phyloP scores from a whole-genome alignment of 2,113 vertebrate genomes.

The Austrofundulus limnaeus region DNA sequence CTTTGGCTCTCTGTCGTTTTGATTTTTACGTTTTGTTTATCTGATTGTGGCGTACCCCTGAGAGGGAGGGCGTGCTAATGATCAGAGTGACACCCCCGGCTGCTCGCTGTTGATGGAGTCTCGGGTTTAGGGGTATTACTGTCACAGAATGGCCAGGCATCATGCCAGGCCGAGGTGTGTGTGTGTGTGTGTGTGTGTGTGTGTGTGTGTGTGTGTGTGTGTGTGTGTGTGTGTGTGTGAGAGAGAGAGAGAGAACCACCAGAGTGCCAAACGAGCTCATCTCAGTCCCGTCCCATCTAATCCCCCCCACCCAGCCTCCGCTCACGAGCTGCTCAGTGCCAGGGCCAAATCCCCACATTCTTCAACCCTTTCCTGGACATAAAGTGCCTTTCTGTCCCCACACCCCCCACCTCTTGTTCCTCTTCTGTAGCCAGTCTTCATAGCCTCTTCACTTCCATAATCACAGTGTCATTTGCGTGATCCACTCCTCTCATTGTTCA shows the following conservation, averaged over 20 bases:
- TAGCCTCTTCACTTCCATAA: constrained; percentile 43
- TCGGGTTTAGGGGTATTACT: constrained; percentile 72
- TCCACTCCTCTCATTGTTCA: constrained; percentile 52
- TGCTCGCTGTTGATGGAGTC: constrained; percentile 58
- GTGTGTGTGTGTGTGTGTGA: constrained; percentile 23
- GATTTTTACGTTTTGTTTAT: constrained; percentile 35
- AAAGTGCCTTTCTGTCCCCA: constrained; percentile 59
- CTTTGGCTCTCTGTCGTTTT: constrained; percentile 12
- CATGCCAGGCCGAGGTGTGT: constrained; percentile 55
- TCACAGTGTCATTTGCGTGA: constrained; percentile 44
- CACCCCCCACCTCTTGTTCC: constrained; percentile 11
- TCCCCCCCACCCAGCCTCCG: constrained; percentile 59
- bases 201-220: constrained; percentile 39
- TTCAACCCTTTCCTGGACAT: constrained; percentile 60
- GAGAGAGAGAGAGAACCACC: constrained; percentile 2
- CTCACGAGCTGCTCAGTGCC: constrained; percentile 65
- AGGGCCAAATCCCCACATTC: constrained; percentile 71
- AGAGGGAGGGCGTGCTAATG: constrained; percentile 18
- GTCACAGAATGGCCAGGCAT: constrained; percentile 68
- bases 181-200: constrained; percentile 30
- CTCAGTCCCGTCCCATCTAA: constrained; percentile 66
- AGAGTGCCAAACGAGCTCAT: constrained; percentile 67
- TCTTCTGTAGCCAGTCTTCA: constrained; percentile 33
- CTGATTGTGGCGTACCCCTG: constrained; percentile 11
- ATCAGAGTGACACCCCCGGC: constrained; percentile 38